Percentiles rank a stretch among this genome's conserved stretches.
phyloP scores from a whole-genome alignment of 2,888 invertebrate species.

The Lymantria dispar region DNA sequence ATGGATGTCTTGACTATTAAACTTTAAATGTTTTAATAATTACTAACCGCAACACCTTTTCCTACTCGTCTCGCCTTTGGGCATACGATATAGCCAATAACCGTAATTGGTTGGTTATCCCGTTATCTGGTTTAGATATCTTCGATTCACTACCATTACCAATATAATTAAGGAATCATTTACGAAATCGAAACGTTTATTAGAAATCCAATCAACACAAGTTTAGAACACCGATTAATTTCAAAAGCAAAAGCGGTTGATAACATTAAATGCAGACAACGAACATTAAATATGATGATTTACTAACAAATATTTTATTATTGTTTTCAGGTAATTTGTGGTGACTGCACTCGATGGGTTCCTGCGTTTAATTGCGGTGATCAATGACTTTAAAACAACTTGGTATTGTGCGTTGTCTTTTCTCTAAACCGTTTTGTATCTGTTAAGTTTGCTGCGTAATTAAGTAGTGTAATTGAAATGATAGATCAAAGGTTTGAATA shows the following conservation, averaged over 20 bases:
- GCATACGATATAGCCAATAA: too few relatives aligned
- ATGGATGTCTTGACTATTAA: too few relatives aligned
- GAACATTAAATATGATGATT: slow-evolving; percentile 20
- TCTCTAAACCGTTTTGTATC: neutral
- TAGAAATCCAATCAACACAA: neutral
- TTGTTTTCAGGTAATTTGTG: slow-evolving; percentile 53
- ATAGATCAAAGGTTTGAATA: too few relatives aligned
- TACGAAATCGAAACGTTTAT: neutral
- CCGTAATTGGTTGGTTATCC: too few relatives aligned
- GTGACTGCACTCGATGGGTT: slow-evolving; percentile 30
- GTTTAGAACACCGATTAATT: neutral
- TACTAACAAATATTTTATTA: slow-evolving; percentile 38
- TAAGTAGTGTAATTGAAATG: too few relatives aligned
- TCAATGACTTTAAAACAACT: slow-evolving; percentile 2
- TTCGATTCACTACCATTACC: neutral
- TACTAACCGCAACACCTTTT: too few relatives aligned
- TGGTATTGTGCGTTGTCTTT: slow-evolving; percentile 1
- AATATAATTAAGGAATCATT: neutral
- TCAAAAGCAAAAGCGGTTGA: neutral
- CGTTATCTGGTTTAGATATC: too few relatives aligned
- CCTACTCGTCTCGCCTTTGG: too few relatives aligned
- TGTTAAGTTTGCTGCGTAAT: too few relatives aligned
- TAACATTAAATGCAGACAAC: neutral
- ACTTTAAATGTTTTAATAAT: too few relatives aligned
- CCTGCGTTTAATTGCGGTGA: slow-evolving; percentile 19